Percentiles rank a stretch among this genome's conserved stretches.
phyloP scores from a whole-genome alignment of 2,797 vertebrate species.

The Tiaroga cobitis region DNA sequence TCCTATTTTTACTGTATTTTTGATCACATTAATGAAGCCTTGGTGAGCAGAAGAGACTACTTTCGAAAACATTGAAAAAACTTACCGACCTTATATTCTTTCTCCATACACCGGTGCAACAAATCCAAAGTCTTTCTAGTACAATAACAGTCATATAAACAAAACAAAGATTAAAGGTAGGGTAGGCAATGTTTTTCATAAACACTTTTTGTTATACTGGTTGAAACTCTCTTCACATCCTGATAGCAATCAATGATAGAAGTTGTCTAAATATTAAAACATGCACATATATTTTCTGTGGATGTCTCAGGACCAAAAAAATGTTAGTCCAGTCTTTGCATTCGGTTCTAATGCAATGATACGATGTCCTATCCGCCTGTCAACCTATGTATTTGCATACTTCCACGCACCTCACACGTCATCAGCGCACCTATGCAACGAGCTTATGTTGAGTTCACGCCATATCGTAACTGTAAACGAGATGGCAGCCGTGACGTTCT shows the following conservation, averaged over 20 bases:
- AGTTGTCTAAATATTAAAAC: background rate
- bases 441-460: background rate
- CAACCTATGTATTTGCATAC: background rate
- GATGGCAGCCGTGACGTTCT: background rate
- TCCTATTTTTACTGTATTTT: background rate
- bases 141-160: slow-evolving; percentile 5
- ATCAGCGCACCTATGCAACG: background rate
- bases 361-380: background rate
- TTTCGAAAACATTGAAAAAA: background rate
- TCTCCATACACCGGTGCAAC: background rate
- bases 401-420: background rate
- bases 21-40: background rate
- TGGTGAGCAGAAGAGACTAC: background rate
- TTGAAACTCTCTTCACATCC: background rate
- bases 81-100: background rate
- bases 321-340: background rate
- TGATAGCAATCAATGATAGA: background rate
- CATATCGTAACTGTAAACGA: background rate
- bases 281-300: background rate
- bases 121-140: slow-evolving; percentile 11
- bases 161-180: slow-evolving; percentile 9
- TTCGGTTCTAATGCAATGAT: background rate
- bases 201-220: background rate
- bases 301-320: background rate
- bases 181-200: background rate